Percentiles rank a stretch among this genome's conserved stretches.
These are phyloP conservation scores for Tachina grossa DNA, from an alignment of 2,888 invertebrate genomes.

Conservation along the genomic window DNA sequence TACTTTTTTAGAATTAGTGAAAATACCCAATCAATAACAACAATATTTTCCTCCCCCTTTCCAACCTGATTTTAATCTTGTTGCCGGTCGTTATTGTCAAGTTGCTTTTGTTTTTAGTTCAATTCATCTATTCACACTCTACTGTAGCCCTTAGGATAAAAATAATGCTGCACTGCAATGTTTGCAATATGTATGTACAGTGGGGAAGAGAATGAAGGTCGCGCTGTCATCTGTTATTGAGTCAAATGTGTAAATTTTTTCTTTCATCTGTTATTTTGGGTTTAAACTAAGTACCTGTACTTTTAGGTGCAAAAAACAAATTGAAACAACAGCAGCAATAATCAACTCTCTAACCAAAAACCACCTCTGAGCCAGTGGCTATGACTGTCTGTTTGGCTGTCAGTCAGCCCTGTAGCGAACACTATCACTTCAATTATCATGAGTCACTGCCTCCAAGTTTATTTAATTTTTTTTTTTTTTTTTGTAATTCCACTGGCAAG, in stretches of 20 bases:
- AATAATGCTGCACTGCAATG: background rate
- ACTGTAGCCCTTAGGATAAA: background rate
- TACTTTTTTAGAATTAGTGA: background rate
- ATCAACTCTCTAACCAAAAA: constrained; percentile 39
- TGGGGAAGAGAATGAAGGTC: constrained; percentile 2
- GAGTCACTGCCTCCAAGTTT: constrained; percentile 35
- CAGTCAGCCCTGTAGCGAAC: constrained; percentile 16
- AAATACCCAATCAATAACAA: background rate
- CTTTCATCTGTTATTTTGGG: background rate
- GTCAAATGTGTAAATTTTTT: constrained; percentile 25
- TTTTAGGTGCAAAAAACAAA: background rate
- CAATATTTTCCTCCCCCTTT: background rate
- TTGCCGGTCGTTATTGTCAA: background rate
- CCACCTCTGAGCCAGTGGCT: constrained; percentile 29
- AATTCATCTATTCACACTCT: constrained; percentile 2
- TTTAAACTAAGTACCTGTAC: constrained; percentile 5
- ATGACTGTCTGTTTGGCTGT: background rate
- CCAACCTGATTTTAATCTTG: background rate
- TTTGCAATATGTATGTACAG: too few species aligned
- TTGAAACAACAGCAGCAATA: constrained; percentile 8
- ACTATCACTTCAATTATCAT: constrained; percentile 41
- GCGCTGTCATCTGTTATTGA: constrained; percentile 6
- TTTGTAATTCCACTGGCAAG: constrained; percentile 53
- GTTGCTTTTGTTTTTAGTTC: background rate
- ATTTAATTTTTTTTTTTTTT: background rate